Percentiles rank a stretch among this genome's conserved stretches.
phyloP scores from a whole-genome alignment of 2,113 vertebrate genomes.

The Gambusia affinis region DNA sequence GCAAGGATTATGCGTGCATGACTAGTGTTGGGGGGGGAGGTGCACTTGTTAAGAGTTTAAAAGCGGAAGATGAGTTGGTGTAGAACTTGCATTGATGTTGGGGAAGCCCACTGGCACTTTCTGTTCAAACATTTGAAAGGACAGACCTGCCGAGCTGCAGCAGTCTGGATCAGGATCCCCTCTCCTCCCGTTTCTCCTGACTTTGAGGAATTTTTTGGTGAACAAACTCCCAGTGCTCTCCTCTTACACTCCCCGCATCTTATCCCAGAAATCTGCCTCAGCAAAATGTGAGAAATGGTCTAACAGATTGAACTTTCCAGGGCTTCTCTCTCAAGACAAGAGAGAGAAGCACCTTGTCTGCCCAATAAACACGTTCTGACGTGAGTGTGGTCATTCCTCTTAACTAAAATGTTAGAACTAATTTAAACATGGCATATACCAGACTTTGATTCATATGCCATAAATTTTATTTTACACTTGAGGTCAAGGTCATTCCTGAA shows the following conservation, averaged over 20 bases:
- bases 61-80: constrained; percentile 74
- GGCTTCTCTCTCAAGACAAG: constrained; percentile 28
- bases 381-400: not conserved
- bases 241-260: constrained; percentile 56
- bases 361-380: not conserved
- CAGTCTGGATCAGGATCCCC: constrained; percentile 68
- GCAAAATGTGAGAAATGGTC: constrained; percentile 67
- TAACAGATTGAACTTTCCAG: constrained; percentile 52
- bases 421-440: too few species aligned
- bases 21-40: constrained; percentile 17
- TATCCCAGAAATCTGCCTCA: constrained; percentile 76
- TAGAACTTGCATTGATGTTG: constrained; percentile 73
- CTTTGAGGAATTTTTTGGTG: constrained; percentile 80
- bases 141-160: constrained; percentile 59
- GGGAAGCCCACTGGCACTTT: constrained; percentile 78
- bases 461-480: too few species aligned
- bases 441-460: too few species aligned
- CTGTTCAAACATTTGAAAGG: constrained; percentile 77
- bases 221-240: constrained; percentile 74
- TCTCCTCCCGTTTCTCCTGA: constrained; percentile 81
- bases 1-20: constrained; percentile 39
- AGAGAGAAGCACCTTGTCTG: constrained; percentile 1
- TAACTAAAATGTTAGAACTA: too few species aligned
- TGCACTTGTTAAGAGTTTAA: constrained; percentile 72
- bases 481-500: too few species aligned